A percentile compares a stretch with the other conserved stretches of the same genome.
These are phyloP conservation scores for Brachirus orientalis DNA, from an alignment of 2,113 vertebrate species.

Conservation along the genomic window DNA sequence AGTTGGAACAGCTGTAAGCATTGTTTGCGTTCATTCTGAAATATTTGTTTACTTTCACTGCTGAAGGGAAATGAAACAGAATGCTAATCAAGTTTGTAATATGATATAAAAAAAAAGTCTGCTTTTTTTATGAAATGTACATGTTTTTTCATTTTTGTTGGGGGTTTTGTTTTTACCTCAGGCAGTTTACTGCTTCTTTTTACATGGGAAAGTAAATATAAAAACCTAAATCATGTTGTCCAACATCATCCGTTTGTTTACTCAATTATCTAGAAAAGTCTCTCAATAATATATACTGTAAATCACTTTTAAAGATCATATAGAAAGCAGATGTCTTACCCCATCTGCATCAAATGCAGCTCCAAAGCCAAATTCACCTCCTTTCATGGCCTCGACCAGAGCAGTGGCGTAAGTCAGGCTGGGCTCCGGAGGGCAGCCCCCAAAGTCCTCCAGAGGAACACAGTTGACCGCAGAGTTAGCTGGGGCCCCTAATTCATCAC, in stretches of 20 bases:
- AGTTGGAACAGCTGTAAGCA: too few species aligned
- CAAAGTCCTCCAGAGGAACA: conserved; percentile 96
- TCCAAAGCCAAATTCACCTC: conserved; percentile 96
- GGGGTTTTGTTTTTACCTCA: too few species aligned
- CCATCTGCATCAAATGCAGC: conserved; percentile 98
- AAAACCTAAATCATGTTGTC: too few species aligned
- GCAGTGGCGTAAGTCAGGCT: conserved; percentile 91
- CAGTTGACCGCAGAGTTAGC: conserved; percentile 98
- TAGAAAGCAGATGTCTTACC: conserved; percentile 75
- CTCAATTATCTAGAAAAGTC: too few species aligned
- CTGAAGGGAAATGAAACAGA: not conserved
- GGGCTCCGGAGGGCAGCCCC: conserved; percentile 94
- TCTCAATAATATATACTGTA: not conserved
- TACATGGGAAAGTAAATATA: not conserved
- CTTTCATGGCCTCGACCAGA: conserved; percentile 95
- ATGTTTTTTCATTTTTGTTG: not conserved
- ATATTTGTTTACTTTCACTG: too few species aligned
- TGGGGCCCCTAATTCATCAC: conserved; percentile 95
- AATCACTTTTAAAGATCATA: not conserved
- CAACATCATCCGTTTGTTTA: too few species aligned
- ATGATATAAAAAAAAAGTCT: not conserved
- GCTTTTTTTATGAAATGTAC: not conserved
- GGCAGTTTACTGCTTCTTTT: not conserved
- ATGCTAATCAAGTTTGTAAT: not conserved
- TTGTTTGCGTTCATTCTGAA: too few species aligned